phyloP scores from a whole-genome alignment of 2,888 invertebrate species.

The Alcis repandata region DNA sequence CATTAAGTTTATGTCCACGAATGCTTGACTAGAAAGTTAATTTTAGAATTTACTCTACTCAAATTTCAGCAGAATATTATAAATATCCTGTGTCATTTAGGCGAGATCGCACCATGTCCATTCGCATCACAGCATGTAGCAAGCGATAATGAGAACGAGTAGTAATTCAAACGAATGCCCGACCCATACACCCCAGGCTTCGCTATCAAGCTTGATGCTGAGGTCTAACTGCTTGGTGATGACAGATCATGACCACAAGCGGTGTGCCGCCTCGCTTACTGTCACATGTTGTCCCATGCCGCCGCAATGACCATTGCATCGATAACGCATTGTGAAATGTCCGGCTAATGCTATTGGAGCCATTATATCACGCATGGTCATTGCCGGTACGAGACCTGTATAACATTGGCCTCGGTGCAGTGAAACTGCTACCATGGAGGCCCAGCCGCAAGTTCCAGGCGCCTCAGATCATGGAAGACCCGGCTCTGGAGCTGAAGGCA shows the following conservation, averaged over 20 bases:
- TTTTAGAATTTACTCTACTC: constrained; percentile 33
- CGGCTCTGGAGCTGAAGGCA: constrained; percentile 86
- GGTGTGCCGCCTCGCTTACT: constrained; percentile 69
- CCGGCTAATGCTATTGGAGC: constrained; percentile 45
- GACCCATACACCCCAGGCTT: constrained; percentile 65
- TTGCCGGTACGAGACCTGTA: constrained; percentile 56
- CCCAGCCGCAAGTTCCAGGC: constrained; percentile 90
- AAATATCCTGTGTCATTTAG: constrained; percentile 25
- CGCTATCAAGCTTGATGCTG: constrained; percentile 71
- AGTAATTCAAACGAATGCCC: constrained; percentile 52
- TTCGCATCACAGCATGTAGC: constrained; percentile 76
- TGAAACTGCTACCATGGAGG: constrained; percentile 89
- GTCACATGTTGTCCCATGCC: constrained; percentile 49
- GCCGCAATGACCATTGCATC: constrained; percentile 60
- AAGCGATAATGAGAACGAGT: constrained; percentile 63
- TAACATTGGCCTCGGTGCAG: constrained; percentile 82
- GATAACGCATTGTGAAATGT: constrained; percentile 46
- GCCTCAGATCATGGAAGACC: constrained; percentile 86
- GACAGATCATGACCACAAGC: constrained; percentile 62
- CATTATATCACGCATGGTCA: constrained; percentile 68
- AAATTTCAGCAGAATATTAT: constrained; percentile 13
- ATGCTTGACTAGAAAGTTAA: constrained; percentile 14
- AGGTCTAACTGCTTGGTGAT: constrained; percentile 70
- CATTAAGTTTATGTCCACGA: constrained; percentile 15
- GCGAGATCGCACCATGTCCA: constrained; percentile 54